Evolutionary conservation across 2,113 vertebrate genomes (phyloP).

Genomic region (Pogona vitticeps): DNA sequence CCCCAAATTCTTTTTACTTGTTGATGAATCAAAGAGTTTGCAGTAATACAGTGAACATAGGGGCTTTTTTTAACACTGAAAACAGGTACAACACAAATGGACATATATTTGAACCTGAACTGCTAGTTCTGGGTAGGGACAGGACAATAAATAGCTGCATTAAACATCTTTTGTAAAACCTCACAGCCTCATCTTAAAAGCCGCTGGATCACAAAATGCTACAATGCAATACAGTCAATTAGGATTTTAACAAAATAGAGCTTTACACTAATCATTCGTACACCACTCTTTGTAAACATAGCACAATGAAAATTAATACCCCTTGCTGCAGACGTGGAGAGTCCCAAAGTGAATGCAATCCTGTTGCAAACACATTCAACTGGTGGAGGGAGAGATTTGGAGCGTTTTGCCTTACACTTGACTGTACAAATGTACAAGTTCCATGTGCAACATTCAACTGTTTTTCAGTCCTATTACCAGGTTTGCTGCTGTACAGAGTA

Average conservation of each 20-base stretch:
- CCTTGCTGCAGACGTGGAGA: conserved; percentile 61
- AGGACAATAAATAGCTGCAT: conserved; percentile 83
- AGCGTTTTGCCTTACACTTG: background rate
- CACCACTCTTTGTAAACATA: conserved; percentile 60
- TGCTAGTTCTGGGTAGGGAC: conserved; percentile 70
- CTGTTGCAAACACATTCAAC: conserved; percentile 33
- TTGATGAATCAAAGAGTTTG: conserved; percentile 60
- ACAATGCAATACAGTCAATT: conserved; percentile 56
- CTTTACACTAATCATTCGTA: conserved; percentile 60
- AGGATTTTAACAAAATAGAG: conserved; percentile 59
- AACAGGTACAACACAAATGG: conserved; percentile 67
- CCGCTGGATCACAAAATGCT: conserved; percentile 73
- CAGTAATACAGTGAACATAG: conserved; percentile 66
- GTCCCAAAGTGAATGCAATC: conserved; percentile 51
- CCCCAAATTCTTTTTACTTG: conserved; percentile 56
- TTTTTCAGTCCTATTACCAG: background rate
- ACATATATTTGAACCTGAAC: conserved; percentile 75
- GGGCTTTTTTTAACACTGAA: conserved; percentile 75
- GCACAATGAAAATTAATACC: conserved; percentile 54
- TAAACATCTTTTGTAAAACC: conserved; percentile 70
- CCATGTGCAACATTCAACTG: background rate
- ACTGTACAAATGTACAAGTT: background rate
- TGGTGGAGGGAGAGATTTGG: conserved; percentile 13
- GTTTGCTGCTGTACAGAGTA: background rate
- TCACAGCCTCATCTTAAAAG: conserved; percentile 74